Conservation (phyloP, 2,113 vertebrate species). For the Lophotis ruficrista region DNA sequence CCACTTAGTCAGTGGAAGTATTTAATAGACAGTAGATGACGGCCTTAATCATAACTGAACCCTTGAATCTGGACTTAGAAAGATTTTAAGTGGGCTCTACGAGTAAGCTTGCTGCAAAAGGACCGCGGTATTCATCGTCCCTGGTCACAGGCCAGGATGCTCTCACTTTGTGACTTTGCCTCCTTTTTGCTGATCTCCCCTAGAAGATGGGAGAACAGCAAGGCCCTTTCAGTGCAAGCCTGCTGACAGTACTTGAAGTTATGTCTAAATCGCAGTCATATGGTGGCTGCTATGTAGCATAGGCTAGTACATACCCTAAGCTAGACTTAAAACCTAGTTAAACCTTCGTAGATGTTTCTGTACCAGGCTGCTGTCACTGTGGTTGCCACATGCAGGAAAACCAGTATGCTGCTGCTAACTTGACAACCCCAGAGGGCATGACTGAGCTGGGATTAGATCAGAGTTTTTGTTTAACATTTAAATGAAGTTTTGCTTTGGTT, state of each 20-base stretch:
- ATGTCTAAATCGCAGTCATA: background rate
- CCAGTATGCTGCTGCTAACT: background rate
- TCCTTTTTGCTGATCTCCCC: background rate
- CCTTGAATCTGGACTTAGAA: background rate
- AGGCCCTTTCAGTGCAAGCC: background rate
- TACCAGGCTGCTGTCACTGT: background rate
- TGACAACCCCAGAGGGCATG: background rate
- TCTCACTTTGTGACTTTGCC: background rate
- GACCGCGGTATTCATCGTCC: background rate
- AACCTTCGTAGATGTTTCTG: background rate
- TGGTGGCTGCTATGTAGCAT: background rate
- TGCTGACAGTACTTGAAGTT: background rate
- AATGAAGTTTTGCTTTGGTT: background rate
- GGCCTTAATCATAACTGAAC: background rate
- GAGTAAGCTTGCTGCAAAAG: background rate
- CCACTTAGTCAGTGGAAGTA: background rate
- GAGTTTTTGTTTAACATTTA: constrained; percentile 5
- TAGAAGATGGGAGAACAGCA: background rate
- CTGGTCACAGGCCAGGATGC: background rate
- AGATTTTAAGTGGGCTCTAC: background rate
- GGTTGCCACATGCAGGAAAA: background rate
- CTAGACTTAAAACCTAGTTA: background rate
- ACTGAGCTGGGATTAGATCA: background rate
- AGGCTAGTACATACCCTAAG: background rate
- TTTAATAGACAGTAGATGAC: background rate